Base-by-base conservation (phyloP, 2,113 vertebrate species). In the Heterocephalus glaber region DNA sequence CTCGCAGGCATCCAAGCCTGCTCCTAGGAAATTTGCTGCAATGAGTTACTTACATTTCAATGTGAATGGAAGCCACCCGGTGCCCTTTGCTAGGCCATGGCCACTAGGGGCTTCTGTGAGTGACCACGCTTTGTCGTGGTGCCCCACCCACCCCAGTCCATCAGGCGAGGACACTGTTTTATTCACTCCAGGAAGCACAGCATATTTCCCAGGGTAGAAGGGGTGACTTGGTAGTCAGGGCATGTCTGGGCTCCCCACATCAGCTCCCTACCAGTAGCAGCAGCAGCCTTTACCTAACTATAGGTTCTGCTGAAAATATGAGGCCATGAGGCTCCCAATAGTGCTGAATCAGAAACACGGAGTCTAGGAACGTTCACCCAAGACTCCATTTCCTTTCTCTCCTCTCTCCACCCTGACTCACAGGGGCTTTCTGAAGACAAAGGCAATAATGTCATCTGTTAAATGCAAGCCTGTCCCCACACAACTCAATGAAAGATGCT, bases 401-500 rank as follows among this genome's bases (percentile, higher is more conserved):
- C 87, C 20, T 91, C 13, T 61, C 54, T 63, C 60, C 41, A 84
- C 26, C 58, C 58, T 93, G 66, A 86, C 86, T 94, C 79, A 52
- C 38, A 80, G 63, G 28, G 91, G 30, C 89, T 96, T 95, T 90
- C 83, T 94, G 52, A 72, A 95, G 83, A 96, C 84, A 84, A 96
- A 92, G 38, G 56, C 92, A 97, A 97, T 93, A 80, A 94, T 63
- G 81, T 90, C 81, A 68, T 96, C 92, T 76, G 92, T 96, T 96
- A 88, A 90, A 9, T 83, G 52, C 72, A 84, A 95, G 89, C 90
- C 87, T 84, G 76, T 66, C 44, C 77, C 82, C 19, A 30, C 20
- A 58, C 63, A 63, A 41, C 66, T 96, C 91, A 96, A 80, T 97
- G 93, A 96, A 97, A 79, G 96, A 93, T 95, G 89, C 96, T 94